A percentile compares a stretch with the other conserved stretches of the same genome.
Conservation (phyloP, 2,888 invertebrate genomes). For the Nesidiocoris tenuis region DNA sequence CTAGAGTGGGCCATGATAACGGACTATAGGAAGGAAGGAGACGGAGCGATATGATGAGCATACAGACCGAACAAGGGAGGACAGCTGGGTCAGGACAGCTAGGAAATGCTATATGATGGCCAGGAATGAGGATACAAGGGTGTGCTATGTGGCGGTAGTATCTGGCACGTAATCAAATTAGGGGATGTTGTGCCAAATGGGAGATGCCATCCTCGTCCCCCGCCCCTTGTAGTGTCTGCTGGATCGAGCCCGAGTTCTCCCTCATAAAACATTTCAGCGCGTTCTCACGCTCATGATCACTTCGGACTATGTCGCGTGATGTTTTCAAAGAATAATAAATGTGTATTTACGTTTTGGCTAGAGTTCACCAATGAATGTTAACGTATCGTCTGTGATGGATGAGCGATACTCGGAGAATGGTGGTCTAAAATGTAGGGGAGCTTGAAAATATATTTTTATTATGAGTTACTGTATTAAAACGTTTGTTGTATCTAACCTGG, state of each 20-base stretch:
- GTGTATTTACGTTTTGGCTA: too few species aligned
- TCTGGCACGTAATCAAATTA: conserved; percentile 46
- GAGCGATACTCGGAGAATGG: too few species aligned
- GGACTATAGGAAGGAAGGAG: background rate
- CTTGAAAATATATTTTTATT: too few species aligned
- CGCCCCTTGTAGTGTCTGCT: background rate
- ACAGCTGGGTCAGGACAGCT: background rate
- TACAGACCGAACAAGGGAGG: background rate
- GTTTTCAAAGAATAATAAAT: too few species aligned
- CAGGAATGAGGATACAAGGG: background rate
- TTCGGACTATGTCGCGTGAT: background rate
- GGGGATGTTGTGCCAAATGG: conserved; percentile 45
- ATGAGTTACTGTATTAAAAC: too few species aligned
- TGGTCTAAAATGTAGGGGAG: too few species aligned
- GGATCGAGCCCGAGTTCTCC: background rate
- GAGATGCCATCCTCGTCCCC: conserved; percentile 15
- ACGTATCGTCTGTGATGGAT: too few species aligned
- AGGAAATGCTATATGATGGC: conserved; percentile 5
- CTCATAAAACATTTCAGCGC: background rate
- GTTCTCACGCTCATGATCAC: background rate
- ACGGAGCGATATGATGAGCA: background rate
- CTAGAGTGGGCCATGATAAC: background rate
- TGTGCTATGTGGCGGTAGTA: conserved; percentile 7
- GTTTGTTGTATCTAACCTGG: too few species aligned
- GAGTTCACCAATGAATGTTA: too few species aligned